These are phyloP conservation scores for Parauchenoglanis punctatus DNA, from an alignment of 2,797 vertebrate genomes.

Conservation along the genomic window DNA sequence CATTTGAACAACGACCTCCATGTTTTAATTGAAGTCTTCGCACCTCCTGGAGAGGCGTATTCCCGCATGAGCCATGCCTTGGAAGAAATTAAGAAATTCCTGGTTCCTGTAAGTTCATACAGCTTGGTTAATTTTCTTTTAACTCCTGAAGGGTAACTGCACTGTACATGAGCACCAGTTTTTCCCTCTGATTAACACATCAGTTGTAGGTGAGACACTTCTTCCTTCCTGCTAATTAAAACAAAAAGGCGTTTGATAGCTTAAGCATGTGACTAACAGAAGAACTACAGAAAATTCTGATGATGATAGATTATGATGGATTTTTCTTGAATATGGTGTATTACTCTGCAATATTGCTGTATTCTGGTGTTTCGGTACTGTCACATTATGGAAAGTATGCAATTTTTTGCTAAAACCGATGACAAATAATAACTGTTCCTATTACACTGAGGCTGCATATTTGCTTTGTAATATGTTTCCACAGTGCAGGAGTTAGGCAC, in stretches of 20 bases:
- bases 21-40: slow-evolving; percentile 99
- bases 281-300: neutral
- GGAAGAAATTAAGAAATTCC: slow-evolving; percentile 99
- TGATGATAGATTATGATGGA: slow-evolving; percentile 5
- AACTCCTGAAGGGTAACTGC: slow-evolving; percentile 46
- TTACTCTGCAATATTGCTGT: neutral
- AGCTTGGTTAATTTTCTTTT: slow-evolving; percentile 31
- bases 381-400: slow-evolving; percentile 25
- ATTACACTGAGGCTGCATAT: slow-evolving; percentile 24
- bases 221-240: slow-evolving; percentile 45
- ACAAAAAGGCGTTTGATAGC: slow-evolving; percentile 14
- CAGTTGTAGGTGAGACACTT: slow-evolving; percentile 29
- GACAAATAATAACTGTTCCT: slow-evolving; percentile 29
- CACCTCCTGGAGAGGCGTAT: slow-evolving; percentile 97
- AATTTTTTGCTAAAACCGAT: slow-evolving; percentile 11
- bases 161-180: slow-evolving; percentile 31
- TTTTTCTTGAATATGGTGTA: neutral
- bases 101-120: slow-evolving; percentile 92
- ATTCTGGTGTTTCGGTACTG: neutral
- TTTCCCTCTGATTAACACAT: slow-evolving; percentile 31
- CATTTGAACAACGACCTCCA: slow-evolving; percentile 98
- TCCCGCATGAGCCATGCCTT: slow-evolving; percentile 99
- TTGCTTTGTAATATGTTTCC: slow-evolving; percentile 27
- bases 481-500: slow-evolving; percentile 21
- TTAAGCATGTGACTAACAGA: slow-evolving; percentile 15